Conservation (phyloP, 1,140 invertebrate species). For the Danaus plexippus region DNA sequence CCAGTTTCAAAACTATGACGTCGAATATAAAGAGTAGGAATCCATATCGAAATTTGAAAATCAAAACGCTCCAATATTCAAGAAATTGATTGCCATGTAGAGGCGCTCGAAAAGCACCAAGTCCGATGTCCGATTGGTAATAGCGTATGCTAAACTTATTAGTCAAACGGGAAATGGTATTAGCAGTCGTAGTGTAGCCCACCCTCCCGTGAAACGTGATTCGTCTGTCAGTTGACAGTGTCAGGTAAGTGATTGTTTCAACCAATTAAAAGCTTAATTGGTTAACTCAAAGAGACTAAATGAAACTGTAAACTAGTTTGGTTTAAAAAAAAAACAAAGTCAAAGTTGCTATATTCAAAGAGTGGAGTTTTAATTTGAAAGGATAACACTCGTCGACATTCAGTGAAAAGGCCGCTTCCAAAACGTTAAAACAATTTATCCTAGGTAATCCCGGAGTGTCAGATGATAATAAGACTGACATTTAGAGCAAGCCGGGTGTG, state of each 20-base stretch:
- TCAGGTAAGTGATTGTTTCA: conserved; percentile 61
- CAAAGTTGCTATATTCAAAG: conserved; percentile 27
- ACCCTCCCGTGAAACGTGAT: conserved; percentile 55
- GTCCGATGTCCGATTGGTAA: conserved; percentile 64
- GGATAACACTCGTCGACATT: conserved; percentile 57
- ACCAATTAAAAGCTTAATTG: conserved; percentile 62
- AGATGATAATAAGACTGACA: conserved; percentile 70
- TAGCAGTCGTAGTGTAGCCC: conserved; percentile 51
- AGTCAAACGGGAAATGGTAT: conserved; percentile 67
- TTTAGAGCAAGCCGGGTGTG: conserved; percentile 52
- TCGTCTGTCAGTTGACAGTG: conserved; percentile 56
- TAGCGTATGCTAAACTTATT: conserved; percentile 69
- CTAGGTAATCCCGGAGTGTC: conserved; percentile 64
- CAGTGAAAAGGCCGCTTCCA: conserved; percentile 52
- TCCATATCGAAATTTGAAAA: conserved; percentile 45
- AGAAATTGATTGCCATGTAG: conserved; percentile 63
- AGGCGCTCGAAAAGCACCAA: conserved; percentile 43
- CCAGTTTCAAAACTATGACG: too few relatives aligned
- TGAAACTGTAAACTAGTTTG: conserved; percentile 44
- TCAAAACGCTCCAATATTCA: conserved; percentile 61
- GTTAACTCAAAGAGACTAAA: conserved; percentile 34
- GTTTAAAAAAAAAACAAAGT: conserved; percentile 39
- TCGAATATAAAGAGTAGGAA: too few relatives aligned
- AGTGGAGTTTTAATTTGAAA: conserved; percentile 53
- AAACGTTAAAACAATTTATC: conserved; percentile 70